Conservation (phyloP, 1,140 invertebrate species). For the Philaenus spumarius region DNA sequence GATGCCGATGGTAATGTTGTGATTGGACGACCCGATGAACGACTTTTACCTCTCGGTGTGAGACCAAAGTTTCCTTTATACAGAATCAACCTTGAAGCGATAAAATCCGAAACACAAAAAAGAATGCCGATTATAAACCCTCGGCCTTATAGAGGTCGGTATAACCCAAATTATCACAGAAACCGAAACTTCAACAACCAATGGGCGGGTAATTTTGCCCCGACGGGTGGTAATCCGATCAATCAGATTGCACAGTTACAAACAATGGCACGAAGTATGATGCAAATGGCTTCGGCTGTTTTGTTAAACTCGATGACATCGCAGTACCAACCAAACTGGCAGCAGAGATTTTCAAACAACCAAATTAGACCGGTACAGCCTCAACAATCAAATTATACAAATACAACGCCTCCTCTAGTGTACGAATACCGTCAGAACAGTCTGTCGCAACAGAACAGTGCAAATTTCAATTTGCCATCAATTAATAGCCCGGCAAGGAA, state of each 20-base stretch:
- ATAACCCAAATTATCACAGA: neutral
- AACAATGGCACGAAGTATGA: constrained; percentile 1
- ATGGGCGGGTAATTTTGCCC: neutral
- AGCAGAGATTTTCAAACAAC: too few species aligned
- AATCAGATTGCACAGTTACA: neutral
- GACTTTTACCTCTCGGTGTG: neutral
- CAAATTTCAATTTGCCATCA: too few species aligned
- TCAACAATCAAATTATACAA: too few species aligned
- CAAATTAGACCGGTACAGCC: too few species aligned
- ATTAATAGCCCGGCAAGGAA: too few species aligned
- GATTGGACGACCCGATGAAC: neutral
- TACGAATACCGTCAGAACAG: too few species aligned
- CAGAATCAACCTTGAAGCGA: neutral
- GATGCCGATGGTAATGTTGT: neutral
- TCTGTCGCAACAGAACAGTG: too few species aligned
- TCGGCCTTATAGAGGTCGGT: neutral
- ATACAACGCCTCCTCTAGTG: too few species aligned
- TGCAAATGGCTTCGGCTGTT: constrained; percentile 2
- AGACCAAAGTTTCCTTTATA: neutral
- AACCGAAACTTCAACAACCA: neutral
- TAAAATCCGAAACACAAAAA: neutral
- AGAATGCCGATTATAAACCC: neutral
- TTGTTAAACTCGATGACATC: neutral
- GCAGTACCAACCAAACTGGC: too few species aligned
- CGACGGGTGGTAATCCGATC: neutral